Conservation (phyloP, 2,797 vertebrate species). For the Okamejei kenojei region DNA sequence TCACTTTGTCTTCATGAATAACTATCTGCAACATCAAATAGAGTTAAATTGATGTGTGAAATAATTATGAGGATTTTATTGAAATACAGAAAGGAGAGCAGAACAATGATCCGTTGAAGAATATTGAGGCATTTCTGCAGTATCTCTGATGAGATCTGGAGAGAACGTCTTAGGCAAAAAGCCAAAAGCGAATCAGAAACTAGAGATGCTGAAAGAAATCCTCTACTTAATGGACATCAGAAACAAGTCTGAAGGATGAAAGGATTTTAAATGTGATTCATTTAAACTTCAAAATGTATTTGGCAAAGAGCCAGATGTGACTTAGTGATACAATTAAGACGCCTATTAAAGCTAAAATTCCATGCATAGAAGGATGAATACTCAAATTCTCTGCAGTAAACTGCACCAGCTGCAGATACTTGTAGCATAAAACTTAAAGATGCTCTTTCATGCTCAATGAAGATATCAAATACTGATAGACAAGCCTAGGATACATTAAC, state of each 20-base stretch:
- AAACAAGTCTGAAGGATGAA: not conserved
- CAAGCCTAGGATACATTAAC: not conserved
- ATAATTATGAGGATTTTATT: not conserved
- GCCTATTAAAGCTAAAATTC: not conserved
- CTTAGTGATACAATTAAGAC: not conserved
- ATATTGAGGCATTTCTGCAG: not conserved
- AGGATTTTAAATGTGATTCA: not conserved
- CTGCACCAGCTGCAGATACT: not conserved
- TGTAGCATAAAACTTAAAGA: not conserved
- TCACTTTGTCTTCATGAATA: not conserved
- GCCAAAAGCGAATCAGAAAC: not conserved
- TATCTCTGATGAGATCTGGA: not conserved
- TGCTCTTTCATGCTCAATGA: not conserved
- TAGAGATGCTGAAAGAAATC: not conserved
- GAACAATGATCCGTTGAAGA: not conserved
- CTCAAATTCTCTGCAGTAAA: not conserved
- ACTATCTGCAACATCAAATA: not conserved
- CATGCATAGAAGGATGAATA: not conserved
- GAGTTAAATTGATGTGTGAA: not conserved
- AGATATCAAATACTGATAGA: not conserved
- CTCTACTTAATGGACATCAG: not conserved
- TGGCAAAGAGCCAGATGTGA: not conserved
- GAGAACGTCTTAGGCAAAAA: not conserved
- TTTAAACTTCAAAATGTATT: not conserved
- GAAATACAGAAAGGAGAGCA: not conserved